Conservation (phyloP, 2,888 invertebrate genomes). For the Ophion obscuratus region DNA sequence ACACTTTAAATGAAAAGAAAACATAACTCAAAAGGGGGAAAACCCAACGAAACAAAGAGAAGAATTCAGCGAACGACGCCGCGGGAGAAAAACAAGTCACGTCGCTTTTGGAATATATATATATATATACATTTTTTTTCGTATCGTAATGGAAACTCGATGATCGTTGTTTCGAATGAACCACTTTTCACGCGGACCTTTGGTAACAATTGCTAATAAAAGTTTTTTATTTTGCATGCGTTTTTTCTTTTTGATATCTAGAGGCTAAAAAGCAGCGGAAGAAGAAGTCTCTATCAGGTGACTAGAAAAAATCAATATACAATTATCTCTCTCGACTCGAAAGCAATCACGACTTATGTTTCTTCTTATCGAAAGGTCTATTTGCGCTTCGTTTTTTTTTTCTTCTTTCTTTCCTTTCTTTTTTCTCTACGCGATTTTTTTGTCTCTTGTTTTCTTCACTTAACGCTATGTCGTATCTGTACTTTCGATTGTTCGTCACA, state of each 20-base stretch:
- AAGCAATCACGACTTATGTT: slow-evolving; percentile 48
- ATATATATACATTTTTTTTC: neutral
- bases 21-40: slow-evolving; percentile 24
- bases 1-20: slow-evolving; percentile 47
- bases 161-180: slow-evolving; percentile 38
- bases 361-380: slow-evolving; percentile 21
- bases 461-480: slow-evolving; percentile 13
- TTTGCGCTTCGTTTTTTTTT: slow-evolving; percentile 47
- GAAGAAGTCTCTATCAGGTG: slow-evolving; percentile 96
- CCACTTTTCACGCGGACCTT: slow-evolving; percentile 69
- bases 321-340: slow-evolving; percentile 48
- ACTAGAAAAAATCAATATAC: slow-evolving; percentile 82
- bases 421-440: slow-evolving; percentile 30
- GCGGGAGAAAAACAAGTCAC: slow-evolving; percentile 40
- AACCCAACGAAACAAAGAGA: slow-evolving; percentile 51
- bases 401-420: slow-evolving; percentile 34
- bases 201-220: slow-evolving; percentile 81
- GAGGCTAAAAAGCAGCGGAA: slow-evolving; percentile 98
- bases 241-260: slow-evolving; percentile 85
- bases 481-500: slow-evolving; percentile 18
- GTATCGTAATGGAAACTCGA: slow-evolving; percentile 27
- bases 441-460: slow-evolving; percentile 22
- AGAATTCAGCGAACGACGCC: slow-evolving; percentile 25
- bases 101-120: neutral
- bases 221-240: slow-evolving; percentile 83